Conservation (phyloP, 1,140 invertebrate genomes). For the Cyclina sinensis region DNA sequence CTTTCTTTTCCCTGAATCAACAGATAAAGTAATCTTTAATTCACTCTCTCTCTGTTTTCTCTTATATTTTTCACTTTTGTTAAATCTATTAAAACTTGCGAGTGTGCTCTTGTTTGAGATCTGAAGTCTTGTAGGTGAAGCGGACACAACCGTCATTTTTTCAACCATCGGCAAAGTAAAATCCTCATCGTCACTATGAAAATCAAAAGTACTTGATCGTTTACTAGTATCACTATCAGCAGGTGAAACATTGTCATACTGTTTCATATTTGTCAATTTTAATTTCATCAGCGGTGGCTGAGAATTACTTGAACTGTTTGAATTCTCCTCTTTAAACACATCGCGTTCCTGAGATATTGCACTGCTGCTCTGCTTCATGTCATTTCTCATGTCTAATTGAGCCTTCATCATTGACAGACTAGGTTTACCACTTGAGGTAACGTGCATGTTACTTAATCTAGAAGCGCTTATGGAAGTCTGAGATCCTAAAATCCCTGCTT, state of each 20-base stretch:
- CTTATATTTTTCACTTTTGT: slow-evolving; percentile 80
- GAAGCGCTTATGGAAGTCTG: background rate
- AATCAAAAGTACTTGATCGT: slow-evolving; percentile 78
- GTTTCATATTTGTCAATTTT: slow-evolving; percentile 51
- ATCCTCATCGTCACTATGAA: slow-evolving; percentile 82
- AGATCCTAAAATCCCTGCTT: slow-evolving; percentile 51
- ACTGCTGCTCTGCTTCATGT: slow-evolving; percentile 46
- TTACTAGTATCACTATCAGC: slow-evolving; percentile 64
- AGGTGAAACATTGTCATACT: slow-evolving; percentile 57
- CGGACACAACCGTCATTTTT: slow-evolving; percentile 73
- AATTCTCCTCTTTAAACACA: slow-evolving; percentile 48
- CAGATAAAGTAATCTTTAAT: slow-evolving; percentile 65
- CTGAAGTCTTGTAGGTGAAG: slow-evolving; percentile 78
- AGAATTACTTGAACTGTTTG: slow-evolving; percentile 62
- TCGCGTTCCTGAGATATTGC: slow-evolving; percentile 66
- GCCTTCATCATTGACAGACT: slow-evolving; percentile 62
- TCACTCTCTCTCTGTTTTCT: slow-evolving; percentile 76
- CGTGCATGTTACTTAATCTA: slow-evolving; percentile 20
- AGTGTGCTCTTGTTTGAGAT: slow-evolving; percentile 78
- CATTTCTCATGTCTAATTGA: slow-evolving; percentile 63
- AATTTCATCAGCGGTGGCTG: slow-evolving; percentile 62
- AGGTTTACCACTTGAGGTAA: slow-evolving; percentile 56
- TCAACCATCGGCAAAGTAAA: slow-evolving; percentile 68
- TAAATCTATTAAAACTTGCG: slow-evolving; percentile 72
- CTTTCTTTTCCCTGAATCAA: slow-evolving; percentile 80